A percentile compares a stretch with the other conserved stretches of the same genome.
Evolutionary conservation across 2,797 vertebrate genomes (phyloP).

Genomic region (Rhinatrema bivittatum): DNA sequence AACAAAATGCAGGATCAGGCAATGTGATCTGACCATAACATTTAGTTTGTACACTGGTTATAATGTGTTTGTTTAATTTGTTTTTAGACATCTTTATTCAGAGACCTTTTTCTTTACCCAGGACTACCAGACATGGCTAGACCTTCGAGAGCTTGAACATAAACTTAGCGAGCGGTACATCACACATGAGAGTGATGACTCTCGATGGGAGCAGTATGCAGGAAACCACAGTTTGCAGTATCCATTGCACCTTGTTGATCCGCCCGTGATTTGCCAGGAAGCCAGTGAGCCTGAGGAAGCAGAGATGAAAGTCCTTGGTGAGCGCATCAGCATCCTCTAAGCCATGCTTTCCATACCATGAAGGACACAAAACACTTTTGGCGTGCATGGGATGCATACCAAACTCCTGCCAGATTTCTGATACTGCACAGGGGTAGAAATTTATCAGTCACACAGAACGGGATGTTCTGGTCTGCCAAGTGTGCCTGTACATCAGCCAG

Average conservation of each 20-base stretch:
- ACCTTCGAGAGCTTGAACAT: slow-evolving; percentile 84
- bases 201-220: slow-evolving; percentile 84
- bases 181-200: slow-evolving; percentile 92
- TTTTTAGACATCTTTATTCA: not conserved
- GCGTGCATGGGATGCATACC: too few species aligned
- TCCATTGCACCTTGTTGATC: slow-evolving; percentile 67
- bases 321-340: slow-evolving; percentile 94
- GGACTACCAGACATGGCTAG: slow-evolving; percentile 96
- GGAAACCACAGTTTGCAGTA: slow-evolving; percentile 76
- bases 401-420: too few species aligned
- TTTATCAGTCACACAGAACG: too few species aligned
- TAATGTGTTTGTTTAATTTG: not conserved
- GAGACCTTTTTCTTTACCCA: slow-evolving; percentile 36
- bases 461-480: too few species aligned
- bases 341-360: slow-evolving; percentile 37
- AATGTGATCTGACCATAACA: too few species aligned
- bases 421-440: too few species aligned
- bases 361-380: too few species aligned
- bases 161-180: slow-evolving; percentile 89
- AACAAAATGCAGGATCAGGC: too few species aligned
- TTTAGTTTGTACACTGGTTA: too few species aligned
- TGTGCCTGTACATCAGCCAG: too few species aligned
- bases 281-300: slow-evolving; percentile 64
- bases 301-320: slow-evolving; percentile 87
- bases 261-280: slow-evolving; percentile 44